These are phyloP conservation scores for Chrysogorgia sp. DNA, from an alignment of 92 coral and sea anemone genomes.

Conservation along the genomic window DNA sequence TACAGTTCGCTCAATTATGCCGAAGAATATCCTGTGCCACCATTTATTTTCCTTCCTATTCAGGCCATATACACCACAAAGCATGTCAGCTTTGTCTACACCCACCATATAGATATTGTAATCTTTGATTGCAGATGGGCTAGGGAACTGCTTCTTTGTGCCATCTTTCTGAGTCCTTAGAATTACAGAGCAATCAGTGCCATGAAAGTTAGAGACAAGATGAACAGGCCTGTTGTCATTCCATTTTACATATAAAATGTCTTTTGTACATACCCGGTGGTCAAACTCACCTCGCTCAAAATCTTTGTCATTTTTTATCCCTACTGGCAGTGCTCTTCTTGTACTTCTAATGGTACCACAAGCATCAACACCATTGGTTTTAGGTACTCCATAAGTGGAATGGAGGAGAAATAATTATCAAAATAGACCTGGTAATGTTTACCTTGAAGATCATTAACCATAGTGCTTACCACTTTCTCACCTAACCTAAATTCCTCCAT, in stretches of 20 bases:
- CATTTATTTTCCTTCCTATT: conserved; percentile 60
- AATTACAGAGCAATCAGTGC: conserved; percentile 41
- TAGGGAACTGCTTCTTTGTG: conserved; percentile 42
- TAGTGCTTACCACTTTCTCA: conserved; percentile 43
- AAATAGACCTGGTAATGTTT: conserved; percentile 58
- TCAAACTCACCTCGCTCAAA: conserved; percentile 31
- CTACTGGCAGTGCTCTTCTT: conserved; percentile 32
- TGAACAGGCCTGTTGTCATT: conserved; percentile 64
- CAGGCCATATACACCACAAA: conserved; percentile 57
- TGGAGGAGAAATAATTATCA: conserved; percentile 61
- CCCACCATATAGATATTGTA: conserved; percentile 61
- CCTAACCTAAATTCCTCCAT: conserved; percentile 46
- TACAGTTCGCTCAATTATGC: conserved; percentile 60
- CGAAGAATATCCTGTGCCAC: conserved; percentile 61
- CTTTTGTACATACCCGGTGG: conserved; percentile 33
- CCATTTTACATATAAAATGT: conserved; percentile 60
- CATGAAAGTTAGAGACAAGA: conserved; percentile 68
- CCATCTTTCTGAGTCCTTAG: conserved; percentile 66
- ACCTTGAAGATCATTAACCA: conserved; percentile 34
- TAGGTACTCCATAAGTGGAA: conserved; percentile 64
- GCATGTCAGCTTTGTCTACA: conserved; percentile 69
- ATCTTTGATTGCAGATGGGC: conserved; percentile 52
- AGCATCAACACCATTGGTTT: conserved; percentile 55
- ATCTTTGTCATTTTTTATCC: conserved; percentile 9
- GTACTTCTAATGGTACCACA: conserved; percentile 44